These are phyloP conservation scores for Oryzaephilus surinamensis DNA, from an alignment of 1,140 invertebrate genomes.

Conservation along the genomic window DNA sequence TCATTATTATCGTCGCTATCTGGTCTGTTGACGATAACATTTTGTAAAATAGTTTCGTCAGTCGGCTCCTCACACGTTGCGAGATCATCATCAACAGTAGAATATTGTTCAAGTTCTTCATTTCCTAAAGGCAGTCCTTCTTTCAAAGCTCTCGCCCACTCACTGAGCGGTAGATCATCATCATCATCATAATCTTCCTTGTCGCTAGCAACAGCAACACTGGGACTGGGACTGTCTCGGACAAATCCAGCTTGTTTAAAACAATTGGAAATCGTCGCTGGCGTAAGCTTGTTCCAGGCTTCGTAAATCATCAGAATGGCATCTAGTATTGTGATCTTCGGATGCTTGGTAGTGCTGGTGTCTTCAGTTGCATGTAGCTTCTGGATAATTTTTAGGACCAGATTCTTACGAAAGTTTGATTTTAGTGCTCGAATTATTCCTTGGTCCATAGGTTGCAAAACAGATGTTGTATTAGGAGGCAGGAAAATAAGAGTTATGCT, in stretches of 20 bases:
- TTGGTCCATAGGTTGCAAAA: slow-evolving; percentile 15
- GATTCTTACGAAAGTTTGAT: slow-evolving; percentile 4
- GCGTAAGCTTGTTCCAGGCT: slow-evolving; percentile 22
- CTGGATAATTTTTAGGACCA: neutral
- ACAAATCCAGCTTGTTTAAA: slow-evolving; percentile 19
- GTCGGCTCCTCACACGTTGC: slow-evolving; percentile 22
- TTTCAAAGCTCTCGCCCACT: slow-evolving; percentile 12
- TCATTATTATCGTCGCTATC: slow-evolving; percentile 21
- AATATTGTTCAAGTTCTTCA: slow-evolving; percentile 24
- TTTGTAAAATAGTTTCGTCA: slow-evolving; percentile 25
- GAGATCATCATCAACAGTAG: slow-evolving; percentile 24
- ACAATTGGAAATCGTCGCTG: slow-evolving; percentile 22
- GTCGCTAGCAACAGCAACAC: slow-evolving; percentile 11
- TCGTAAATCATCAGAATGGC: slow-evolving; percentile 26
- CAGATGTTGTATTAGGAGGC: slow-evolving; percentile 12
- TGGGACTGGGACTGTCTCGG: slow-evolving; percentile 12
- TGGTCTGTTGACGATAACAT: slow-evolving; percentile 15
- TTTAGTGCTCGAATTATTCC: slow-evolving; percentile 13
- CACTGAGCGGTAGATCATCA: slow-evolving; percentile 4
- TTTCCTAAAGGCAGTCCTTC: slow-evolving; percentile 22
- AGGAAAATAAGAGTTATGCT: slow-evolving; percentile 15
- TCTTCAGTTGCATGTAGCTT: neutral
- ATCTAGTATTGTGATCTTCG: slow-evolving; percentile 20
- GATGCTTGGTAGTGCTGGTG: too few relatives aligned
- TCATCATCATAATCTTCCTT: slow-evolving; percentile 14